phyloP scores from a whole-genome alignment of 2,888 invertebrate genomes.

The Chaetogeoica ovagalla region DNA sequence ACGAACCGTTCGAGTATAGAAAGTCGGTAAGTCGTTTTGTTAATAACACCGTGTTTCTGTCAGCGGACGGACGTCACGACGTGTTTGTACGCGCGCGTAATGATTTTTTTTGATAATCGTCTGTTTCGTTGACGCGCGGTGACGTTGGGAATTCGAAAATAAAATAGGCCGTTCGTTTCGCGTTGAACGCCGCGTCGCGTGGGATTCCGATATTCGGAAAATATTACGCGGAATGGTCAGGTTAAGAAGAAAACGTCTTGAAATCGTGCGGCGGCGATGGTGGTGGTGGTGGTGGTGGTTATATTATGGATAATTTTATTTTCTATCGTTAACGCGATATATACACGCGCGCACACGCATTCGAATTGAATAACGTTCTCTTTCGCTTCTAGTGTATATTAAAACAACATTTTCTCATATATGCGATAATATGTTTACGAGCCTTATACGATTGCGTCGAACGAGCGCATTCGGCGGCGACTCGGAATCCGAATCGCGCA shows the following conservation, averaged over 20 bases:
- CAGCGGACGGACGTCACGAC: not conserved
- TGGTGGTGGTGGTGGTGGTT: too few relatives aligned
- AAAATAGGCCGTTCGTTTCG: not conserved
- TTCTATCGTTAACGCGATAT: too few relatives aligned
- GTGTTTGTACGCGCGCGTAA: not conserved
- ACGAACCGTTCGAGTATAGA: conserved; percentile 13
- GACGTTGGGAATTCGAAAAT: not conserved
- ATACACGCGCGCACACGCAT: too few relatives aligned
- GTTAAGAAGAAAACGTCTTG: not conserved
- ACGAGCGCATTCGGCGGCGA: not conserved
- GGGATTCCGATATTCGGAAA: not conserved
- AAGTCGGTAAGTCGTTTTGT: conserved; percentile 29
- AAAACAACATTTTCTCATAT: conserved; percentile 17
- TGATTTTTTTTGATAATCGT: conserved; percentile 9
- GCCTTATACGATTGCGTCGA: not conserved
- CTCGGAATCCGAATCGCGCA: too few relatives aligned
- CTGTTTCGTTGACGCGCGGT: not conserved
- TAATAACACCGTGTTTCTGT: conserved; percentile 32
- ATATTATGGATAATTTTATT: not conserved
- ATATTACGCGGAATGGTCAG: not conserved
- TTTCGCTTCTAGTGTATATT: not conserved
- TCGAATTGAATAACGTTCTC: not conserved
- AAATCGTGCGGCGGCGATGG: not conserved
- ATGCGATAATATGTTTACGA: too few relatives aligned
- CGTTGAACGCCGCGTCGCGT: not conserved